Evolutionary conservation across 2,888 invertebrate species (phyloP), one percentile per base, ranked within the genome.

Genomic region (Bibio marci): DNA sequence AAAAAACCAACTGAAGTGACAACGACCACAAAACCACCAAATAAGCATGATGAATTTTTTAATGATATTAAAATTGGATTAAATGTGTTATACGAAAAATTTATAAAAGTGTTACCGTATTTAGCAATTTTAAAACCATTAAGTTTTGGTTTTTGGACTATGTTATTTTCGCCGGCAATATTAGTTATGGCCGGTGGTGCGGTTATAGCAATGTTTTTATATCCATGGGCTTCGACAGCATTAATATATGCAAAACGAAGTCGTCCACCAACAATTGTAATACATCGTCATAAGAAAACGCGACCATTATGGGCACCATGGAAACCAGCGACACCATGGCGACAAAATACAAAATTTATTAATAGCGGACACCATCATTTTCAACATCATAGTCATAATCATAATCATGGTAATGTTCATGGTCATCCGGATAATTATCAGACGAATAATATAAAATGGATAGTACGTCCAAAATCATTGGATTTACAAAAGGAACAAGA

Each of bases 81-180:
- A 15, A 18, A 22, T 22, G 4, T 22, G 8, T 6, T 22, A 6
- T 4, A 4, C 8, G 8, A 22, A 7, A 38, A 38, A 27, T 18
- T 39, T 8, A 14, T 32, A 5, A 30, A 27, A 11, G 63, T 72
- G 38, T 60, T 37, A 8, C 40, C 66, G 19, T 69, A 70, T 55
- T 51, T 73, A 42, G 62, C 67, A 1, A 59, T 69, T 2, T 50
- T 74, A 1, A 74, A 67, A 54, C 75, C 76, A 0, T 56, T 76
- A 7, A 66, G 68, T 48, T 66, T 72, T 43, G 65, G 71, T 1
- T 55, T 74, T 27, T 63, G 73, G 53, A 67, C 76, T 39, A 48
- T 77, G 48, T 55, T 72, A 37, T 59, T 78, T 34, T 69, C 78
- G 0, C 80, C 80, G 1, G 55, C 78, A 35, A 69, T 69, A 1